Evolutionary conservation across 2,888 invertebrate genomes (phyloP), one percentile per base, ranked within the genome.

Genomic region (Mesorhabditis belari): DNA sequence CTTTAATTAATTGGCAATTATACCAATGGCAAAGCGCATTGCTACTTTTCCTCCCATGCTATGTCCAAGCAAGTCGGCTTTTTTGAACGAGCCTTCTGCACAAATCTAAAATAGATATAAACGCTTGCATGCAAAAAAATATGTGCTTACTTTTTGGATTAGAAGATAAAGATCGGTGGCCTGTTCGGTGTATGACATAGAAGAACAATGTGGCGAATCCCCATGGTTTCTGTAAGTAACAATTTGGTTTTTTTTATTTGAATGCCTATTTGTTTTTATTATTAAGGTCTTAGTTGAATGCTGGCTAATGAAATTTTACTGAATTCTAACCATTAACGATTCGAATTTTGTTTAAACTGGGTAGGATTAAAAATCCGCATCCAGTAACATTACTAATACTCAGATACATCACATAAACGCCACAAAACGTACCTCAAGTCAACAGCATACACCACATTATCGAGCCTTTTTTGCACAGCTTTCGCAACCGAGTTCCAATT

Each of bases 401-500:
- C n/a, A n/a, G n/a, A n/a, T n/a, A n/a, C n/a, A n/a, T n/a, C n/a
- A n/a, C n/a, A n/a, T n/a, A n/a, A n/a, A n/a, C n/a, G n/a, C n/a
- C n/a, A n/a, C n/a, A n/a, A n/a, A n/a, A n/a, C n/a, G n/a, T n/a
- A n/a, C n/a, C 95, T 86, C 5, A 90, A 89, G 83, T 96, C 96
- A 29, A 93, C 85, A 5, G 89, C 85, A 65, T 90, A 86, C 0
- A 92, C 62, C n/a, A 65, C 65, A 68, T 87, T 86, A 19, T 63
- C 64, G 26, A 79, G 62, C 49, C 66, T 58, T 23, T 60, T 57
- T 17, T 81, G 77, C 12, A 83, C 66, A 0, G 86, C 86, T 81
- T 89, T 91, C 2, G 89, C 88, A 19, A 92, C 82, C 44, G 87
- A 86, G 71, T 88, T 87, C 91, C 93, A 95, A 80, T 92, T 92